Conservation (phyloP, 2,888 invertebrate genomes). For the Vandiemenella viatica region DNA sequence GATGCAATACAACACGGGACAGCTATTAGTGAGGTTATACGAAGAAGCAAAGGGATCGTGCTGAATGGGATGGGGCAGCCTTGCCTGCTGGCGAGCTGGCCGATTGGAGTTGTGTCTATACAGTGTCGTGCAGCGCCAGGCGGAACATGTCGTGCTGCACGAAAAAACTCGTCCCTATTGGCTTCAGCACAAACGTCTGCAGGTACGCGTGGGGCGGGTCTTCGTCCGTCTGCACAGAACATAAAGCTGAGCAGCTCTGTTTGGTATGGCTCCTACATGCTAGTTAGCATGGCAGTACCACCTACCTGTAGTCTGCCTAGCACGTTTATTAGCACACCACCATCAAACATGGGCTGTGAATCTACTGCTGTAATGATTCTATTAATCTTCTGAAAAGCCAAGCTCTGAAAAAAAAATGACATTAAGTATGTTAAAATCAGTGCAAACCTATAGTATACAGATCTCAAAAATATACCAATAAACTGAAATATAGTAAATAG, state of each 20-base stretch:
- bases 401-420: constrained; percentile 45
- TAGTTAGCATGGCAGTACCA: too few relatives aligned
- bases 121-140: constrained; percentile 72
- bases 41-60: too few relatives aligned
- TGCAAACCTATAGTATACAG: not conserved
- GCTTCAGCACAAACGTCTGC: constrained; percentile 87
- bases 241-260: too few relatives aligned
- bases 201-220: constrained; percentile 87
- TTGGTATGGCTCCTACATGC: too few relatives aligned
- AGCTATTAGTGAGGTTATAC: too few relatives aligned
- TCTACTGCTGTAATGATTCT: constrained; percentile 86
- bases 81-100: too few relatives aligned
- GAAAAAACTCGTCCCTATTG: constrained; percentile 75
- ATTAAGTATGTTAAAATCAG: not conserved
- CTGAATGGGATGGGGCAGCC: too few relatives aligned
- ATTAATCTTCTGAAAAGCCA: constrained; percentile 85
- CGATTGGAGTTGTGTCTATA: constrained; percentile 29
- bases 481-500: not conserved
- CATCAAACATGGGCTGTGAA: constrained; percentile 96
- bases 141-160: constrained; percentile 92
- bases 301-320: constrained; percentile 89
- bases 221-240: constrained; percentile 87
- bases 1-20: too few relatives aligned
- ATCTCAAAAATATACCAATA: too few relatives aligned
- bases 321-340: constrained; percentile 89